Base-by-base conservation (phyloP, 2,797 vertebrate species). In the Threskiornis aethiopicus region DNA sequence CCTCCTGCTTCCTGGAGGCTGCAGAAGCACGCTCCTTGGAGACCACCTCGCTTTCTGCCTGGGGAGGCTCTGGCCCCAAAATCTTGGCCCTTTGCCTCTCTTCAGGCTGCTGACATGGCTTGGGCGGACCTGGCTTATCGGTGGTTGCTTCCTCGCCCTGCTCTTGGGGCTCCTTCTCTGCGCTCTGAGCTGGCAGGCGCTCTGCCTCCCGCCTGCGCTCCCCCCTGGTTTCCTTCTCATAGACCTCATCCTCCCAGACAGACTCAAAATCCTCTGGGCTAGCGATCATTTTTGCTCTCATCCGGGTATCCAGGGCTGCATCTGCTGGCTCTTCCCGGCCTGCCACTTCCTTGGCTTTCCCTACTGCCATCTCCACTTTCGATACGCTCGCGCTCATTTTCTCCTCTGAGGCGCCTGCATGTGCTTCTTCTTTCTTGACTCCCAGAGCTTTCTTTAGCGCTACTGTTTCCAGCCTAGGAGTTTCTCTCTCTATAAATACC, bases 401-500 rank as follows among this genome's bases (percentile, higher is more conserved):
- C 94, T 92, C 91, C 77, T 97, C 88, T 54, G 97, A 79, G 35
- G 95, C 79, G 92, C 83, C 94, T 82, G 97, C 72, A 87, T 9
- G 87, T 33, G 91, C 57, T 91, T 95, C 98, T 94, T 98, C 96
- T 21, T 91, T 97, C 90, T 97, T 98, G 84, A 65, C 76, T 91
- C 94, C 58, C 86, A 97, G 81, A 94, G 91, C 77, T 96, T 96
- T 97, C 87, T 97, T 97, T 94, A 98, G 85, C 91, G 96, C 89
- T 95, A 98, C 89, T 8, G 97, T 96, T 98, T 98, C 98, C 95
- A 98, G 98, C 97, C 98, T 99, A 98, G 98, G 97, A 97, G 98
- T 98, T 98, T 98, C 98, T 98, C 99, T 99, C 98, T 99, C 99
- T 99, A 99, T 99, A 98, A 99, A 99, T 98, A 99, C 99, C 99